Conservation (phyloP, 2,888 invertebrate genomes). For the Cheilosia vernalis region DNA sequence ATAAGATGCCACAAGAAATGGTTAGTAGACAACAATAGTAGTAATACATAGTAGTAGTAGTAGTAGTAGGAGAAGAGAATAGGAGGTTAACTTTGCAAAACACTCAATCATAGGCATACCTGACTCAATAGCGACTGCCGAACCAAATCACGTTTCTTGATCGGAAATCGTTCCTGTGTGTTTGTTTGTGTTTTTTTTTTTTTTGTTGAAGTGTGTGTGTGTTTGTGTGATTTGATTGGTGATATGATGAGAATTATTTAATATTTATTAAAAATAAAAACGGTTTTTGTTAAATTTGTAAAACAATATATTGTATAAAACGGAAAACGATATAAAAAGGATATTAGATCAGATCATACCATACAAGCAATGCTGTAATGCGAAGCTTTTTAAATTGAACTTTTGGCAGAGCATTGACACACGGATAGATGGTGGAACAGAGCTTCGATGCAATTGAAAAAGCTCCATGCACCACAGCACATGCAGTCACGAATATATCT, state of each 20-base stretch:
- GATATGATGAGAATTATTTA: constrained; percentile 58
- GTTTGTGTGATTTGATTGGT: constrained; percentile 59
- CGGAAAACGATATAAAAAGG: constrained; percentile 7
- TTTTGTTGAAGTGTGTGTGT: constrained; percentile 58
- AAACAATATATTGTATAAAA: constrained; percentile 10
- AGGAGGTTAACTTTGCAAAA: constrained; percentile 60
- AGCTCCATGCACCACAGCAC: constrained; percentile 67
- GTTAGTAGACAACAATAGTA: constrained; percentile 37
- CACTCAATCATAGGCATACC: constrained; percentile 78
- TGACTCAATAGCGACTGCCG: constrained; percentile 84
- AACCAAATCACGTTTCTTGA: constrained; percentile 92
- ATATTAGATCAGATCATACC: neutral
- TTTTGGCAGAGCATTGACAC: constrained; percentile 8
- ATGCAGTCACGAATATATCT: constrained; percentile 35
- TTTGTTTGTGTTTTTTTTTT: constrained; percentile 60
- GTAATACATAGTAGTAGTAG: constrained; percentile 9
- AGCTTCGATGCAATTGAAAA: constrained; percentile 64
- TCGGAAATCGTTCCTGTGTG: constrained; percentile 90
- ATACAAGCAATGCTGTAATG: constrained; percentile 52
- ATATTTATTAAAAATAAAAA: constrained; percentile 38
- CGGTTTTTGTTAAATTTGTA: neutral
- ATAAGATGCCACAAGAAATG: constrained; percentile 24
- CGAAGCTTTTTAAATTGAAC: constrained; percentile 62
- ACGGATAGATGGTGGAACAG: neutral
- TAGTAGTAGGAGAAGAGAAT: constrained; percentile 36